Percentiles rank a stretch among this genome's conserved stretches.
phyloP scores from a whole-genome alignment of 2,888 invertebrate genomes.

The Muschampia staudingeri region DNA sequence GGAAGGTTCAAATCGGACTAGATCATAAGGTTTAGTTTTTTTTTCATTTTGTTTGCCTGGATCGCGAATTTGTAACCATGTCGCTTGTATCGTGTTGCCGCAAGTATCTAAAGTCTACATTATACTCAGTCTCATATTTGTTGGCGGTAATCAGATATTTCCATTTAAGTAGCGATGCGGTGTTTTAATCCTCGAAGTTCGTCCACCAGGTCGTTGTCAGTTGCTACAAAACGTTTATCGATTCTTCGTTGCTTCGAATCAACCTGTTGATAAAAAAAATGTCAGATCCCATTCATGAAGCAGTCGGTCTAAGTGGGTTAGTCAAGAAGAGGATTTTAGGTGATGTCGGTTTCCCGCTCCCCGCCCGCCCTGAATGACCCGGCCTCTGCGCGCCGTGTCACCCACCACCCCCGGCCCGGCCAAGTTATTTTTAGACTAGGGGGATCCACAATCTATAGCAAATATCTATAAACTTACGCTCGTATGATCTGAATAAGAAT shows the following conservation, averaged over 20 bases:
- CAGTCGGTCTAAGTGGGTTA: constrained; percentile 66
- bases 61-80: constrained; percentile 69
- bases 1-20: constrained; percentile 48
- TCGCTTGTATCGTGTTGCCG: constrained; percentile 74
- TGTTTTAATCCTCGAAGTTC: constrained; percentile 93
- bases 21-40: constrained; percentile 50
- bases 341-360: constrained; percentile 71
- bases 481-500: constrained; percentile 23
- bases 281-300: constrained; percentile 61
- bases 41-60: constrained; percentile 73
- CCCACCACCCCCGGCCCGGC: constrained; percentile 86
- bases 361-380: constrained; percentile 84
- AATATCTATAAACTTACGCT: constrained; percentile 68
- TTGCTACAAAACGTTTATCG: constrained; percentile 92
- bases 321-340: constrained; percentile 70
- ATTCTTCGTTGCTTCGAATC: constrained; percentile 84
- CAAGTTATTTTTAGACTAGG: constrained; percentile 89
- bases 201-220: constrained; percentile 92
- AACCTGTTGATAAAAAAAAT: constrained; percentile 76
- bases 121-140: constrained; percentile 90
- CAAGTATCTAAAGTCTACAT: constrained; percentile 84
- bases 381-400: constrained; percentile 86
- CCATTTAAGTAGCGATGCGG: constrained; percentile 90
- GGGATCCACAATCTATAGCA: constrained; percentile 77
- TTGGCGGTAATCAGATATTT: constrained; percentile 83